These are phyloP conservation scores for Rhopalosiphum nymphaeae DNA, from an alignment of 2,888 invertebrate species.

Conservation along the genomic window DNA sequence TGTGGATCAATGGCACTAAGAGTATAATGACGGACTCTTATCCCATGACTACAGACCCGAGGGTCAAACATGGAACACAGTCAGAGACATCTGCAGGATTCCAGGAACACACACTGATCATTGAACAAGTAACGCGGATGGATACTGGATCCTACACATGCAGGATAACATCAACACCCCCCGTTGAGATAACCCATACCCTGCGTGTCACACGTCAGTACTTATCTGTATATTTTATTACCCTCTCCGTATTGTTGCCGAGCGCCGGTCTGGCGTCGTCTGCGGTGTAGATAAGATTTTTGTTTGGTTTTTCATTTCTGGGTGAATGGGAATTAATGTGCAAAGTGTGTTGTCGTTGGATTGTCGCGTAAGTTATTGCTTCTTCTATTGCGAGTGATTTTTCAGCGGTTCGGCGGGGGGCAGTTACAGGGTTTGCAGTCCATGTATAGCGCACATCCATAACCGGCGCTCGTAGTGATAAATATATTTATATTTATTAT, in stretches of 20 bases:
- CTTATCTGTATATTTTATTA: constrained; percentile 31
- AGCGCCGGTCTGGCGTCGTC: constrained; percentile 27
- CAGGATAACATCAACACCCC: neutral
- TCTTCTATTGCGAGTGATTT: neutral
- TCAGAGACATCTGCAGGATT: neutral
- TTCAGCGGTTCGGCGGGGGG: neutral
- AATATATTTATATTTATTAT: neutral
- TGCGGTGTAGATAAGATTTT: neutral
- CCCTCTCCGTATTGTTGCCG: neutral
- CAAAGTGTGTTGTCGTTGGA: neutral
- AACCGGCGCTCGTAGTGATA: neutral
- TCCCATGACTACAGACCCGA: constrained; percentile 41
- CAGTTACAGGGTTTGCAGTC: neutral
- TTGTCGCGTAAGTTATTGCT: neutral
- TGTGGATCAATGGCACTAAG: constrained; percentile 64
- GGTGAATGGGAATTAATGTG: neutral
- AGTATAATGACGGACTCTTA: constrained; percentile 54
- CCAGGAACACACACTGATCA: constrained; percentile 39
- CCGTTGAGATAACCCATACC: constrained; percentile 56
- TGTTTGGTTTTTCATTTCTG: neutral
- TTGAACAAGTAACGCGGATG: constrained; percentile 54
- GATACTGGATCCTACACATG: constrained; percentile 66
- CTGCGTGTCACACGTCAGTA: constrained; percentile 65
- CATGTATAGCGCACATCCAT: neutral
- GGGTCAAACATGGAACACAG: neutral